Conservation (phyloP, 2,797 vertebrate species). For the Potorous gilbertii region DNA sequence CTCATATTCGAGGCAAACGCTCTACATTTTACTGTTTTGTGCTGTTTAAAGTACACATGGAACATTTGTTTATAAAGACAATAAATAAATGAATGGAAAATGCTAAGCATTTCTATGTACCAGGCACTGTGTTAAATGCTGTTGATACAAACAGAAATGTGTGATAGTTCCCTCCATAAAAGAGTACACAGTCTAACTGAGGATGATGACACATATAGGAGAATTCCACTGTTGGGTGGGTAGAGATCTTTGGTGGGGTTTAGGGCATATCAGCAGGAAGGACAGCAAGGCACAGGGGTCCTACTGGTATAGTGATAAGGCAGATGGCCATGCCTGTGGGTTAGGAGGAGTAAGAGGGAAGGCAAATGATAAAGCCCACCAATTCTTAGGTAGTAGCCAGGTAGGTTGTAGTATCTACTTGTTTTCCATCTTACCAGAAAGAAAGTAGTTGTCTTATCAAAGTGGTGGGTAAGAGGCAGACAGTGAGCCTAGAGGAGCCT, state of each 20-base stretch:
- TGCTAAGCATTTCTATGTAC: background rate
- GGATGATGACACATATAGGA: background rate
- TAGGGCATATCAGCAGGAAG: background rate
- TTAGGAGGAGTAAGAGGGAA: background rate
- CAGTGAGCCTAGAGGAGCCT: background rate
- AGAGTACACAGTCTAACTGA: background rate
- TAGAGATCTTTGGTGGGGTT: background rate
- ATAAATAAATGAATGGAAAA: constrained; percentile 14
- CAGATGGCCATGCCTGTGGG: background rate
- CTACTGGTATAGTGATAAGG: background rate
- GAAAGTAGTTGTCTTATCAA: background rate
- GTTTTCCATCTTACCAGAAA: background rate
- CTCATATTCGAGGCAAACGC: background rate
- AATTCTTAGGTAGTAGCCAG: background rate
- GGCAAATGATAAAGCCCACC: background rate
- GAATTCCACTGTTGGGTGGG: background rate
- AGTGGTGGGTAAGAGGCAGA: background rate
- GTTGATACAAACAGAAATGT: background rate
- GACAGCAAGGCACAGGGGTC: background rate
- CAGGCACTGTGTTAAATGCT: background rate
- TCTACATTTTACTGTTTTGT: background rate
- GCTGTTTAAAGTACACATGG: background rate
- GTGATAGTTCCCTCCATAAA: background rate
- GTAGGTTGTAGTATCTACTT: background rate
- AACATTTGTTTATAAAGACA: background rate